phyloP scores from a whole-genome alignment of 2,797 vertebrate genomes.

The Microctenopoma steveboyesi region DNA sequence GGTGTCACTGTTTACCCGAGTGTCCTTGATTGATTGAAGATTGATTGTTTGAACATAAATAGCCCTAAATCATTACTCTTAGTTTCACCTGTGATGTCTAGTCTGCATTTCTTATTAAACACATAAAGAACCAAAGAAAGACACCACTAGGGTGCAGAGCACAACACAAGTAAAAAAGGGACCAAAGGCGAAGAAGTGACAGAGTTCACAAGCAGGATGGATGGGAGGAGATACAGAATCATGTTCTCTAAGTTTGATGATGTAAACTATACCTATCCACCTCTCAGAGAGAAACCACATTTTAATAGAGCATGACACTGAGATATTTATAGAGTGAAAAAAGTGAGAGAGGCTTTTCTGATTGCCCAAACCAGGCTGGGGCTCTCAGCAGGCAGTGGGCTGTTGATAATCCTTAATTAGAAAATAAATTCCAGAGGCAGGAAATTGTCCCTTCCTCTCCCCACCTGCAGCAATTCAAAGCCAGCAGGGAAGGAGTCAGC shows the following conservation, averaged over 20 bases:
- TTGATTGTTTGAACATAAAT: no score
- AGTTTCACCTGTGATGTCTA: no score
- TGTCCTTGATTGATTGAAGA: no score
- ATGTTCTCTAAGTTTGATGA: constrained; percentile 15
- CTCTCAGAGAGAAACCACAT: constrained; percentile 27
- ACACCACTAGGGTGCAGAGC: no score
- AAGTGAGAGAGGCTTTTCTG: constrained; percentile 58
- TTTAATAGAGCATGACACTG: constrained; percentile 50
- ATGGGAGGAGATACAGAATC: constrained; percentile 13
- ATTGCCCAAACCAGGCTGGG: constrained; percentile 58
- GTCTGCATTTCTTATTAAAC: no score
- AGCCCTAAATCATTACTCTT: no score
- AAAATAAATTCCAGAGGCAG: constrained; percentile 75
- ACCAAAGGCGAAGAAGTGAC: no score
- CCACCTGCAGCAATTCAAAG: constrained; percentile 70
- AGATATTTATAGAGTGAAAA: constrained; percentile 52
- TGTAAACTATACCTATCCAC: constrained; percentile 35
- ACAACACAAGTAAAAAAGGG: no score
- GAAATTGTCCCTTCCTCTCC: constrained; percentile 63
- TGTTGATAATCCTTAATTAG: constrained; percentile 83
- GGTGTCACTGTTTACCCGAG: no score
- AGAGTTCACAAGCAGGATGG: not conserved
- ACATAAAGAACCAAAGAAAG: no score
- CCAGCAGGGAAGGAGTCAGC: constrained; percentile 60
- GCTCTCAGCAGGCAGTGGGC: constrained; percentile 68